A percentile compares a stretch with the other conserved stretches of the same genome.
phyloP scores from a whole-genome alignment of 2,797 vertebrate species.

The Sparus aurata region DNA sequence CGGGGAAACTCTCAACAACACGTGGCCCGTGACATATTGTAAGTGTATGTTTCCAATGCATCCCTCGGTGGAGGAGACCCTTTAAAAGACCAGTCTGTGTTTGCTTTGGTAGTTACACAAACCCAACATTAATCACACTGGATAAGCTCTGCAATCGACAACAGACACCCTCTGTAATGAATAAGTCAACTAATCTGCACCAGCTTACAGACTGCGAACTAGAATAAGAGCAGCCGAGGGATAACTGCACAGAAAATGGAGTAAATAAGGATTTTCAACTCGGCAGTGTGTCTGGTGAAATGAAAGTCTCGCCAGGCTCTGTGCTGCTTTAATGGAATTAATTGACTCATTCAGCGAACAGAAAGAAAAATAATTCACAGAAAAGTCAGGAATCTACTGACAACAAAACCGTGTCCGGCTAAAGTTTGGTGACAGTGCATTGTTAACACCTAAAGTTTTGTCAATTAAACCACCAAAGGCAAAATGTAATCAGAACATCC shows the following conservation, averaged over 20 bases:
- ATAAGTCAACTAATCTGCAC: conserved; percentile 81
- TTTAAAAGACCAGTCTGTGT: conserved; percentile 72
- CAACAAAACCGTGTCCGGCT: conserved; percentile 43
- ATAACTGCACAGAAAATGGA: conserved; percentile 70
- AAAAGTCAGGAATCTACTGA: conserved; percentile 48
- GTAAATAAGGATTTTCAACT: conserved; percentile 77
- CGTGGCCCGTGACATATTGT: conserved; percentile 63
- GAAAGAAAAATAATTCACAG: conserved; percentile 58
- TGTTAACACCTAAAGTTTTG: conserved; percentile 35
- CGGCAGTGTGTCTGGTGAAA: conserved; percentile 64
- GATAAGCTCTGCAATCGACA: conserved; percentile 79
- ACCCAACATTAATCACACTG: conserved; percentile 80
- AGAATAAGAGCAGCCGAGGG: conserved; percentile 76
- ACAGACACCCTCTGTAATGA: conserved; percentile 80
- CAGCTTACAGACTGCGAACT: conserved; percentile 73
- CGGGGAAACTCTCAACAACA: conserved; percentile 43
- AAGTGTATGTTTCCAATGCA: conserved; percentile 59
- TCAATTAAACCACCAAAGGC: conserved; percentile 41
- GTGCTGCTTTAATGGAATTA: conserved; percentile 68
- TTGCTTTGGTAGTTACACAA: conserved; percentile 75
- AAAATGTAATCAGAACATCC: conserved; percentile 23
- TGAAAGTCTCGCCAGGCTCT: conserved; percentile 62
- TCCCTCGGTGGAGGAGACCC: conserved; percentile 55
- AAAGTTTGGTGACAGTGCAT: conserved; percentile 49
- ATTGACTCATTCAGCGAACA: conserved; percentile 64